These are phyloP conservation scores for Lasioglossum malachurum DNA, from an alignment of 2,888 invertebrate genomes.

Conservation along the genomic window DNA sequence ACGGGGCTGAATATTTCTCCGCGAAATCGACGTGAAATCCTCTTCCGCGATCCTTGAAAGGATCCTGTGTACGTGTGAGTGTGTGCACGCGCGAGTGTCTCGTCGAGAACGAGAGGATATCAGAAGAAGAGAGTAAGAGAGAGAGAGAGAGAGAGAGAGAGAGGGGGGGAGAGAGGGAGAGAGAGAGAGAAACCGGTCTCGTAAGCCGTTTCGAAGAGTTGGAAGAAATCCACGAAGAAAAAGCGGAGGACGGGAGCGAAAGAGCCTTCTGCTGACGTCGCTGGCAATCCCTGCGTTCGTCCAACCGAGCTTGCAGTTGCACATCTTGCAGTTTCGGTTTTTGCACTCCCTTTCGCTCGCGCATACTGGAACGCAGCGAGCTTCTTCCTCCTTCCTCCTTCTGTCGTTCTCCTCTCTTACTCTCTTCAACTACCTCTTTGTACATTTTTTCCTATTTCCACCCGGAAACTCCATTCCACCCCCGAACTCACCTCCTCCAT, in stretches of 20 bases:
- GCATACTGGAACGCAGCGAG: slow-evolving; percentile 60
- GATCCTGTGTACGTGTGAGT: slow-evolving; percentile 17
- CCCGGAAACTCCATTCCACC: not conserved
- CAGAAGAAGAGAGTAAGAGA: slow-evolving; percentile 29
- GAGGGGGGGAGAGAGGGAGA: slow-evolving; percentile 45
- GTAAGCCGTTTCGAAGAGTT: slow-evolving; percentile 71
- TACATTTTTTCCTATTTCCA: slow-evolving; percentile 33
- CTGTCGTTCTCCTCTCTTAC: slow-evolving; percentile 15
- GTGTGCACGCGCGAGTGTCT: slow-evolving; percentile 28
- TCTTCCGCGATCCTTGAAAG: slow-evolving; percentile 58
- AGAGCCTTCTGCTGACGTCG: slow-evolving; percentile 80
- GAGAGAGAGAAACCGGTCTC: slow-evolving; percentile 43
- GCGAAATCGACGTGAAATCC: slow-evolving; percentile 63
- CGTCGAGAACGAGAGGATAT: slow-evolving; percentile 26
- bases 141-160: slow-evolving; percentile 38
- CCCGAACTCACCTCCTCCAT: not conserved
- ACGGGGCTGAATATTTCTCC: slow-evolving; percentile 53
- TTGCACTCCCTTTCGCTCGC: slow-evolving; percentile 67
- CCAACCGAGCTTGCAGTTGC: slow-evolving; percentile 72
- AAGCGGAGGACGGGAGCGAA: slow-evolving; percentile 48
- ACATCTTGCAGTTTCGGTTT: slow-evolving; percentile 79
- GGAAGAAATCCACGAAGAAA: slow-evolving; percentile 68
- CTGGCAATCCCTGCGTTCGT: slow-evolving; percentile 77
- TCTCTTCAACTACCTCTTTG: slow-evolving; percentile 24
- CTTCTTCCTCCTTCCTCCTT: slow-evolving; percentile 40